Percentiles rank a stretch among this genome's conserved stretches.
These are phyloP conservation scores for Tretioscincus oriximinensis DNA, from an alignment of 2,113 vertebrate genomes.

Conservation along the genomic window DNA sequence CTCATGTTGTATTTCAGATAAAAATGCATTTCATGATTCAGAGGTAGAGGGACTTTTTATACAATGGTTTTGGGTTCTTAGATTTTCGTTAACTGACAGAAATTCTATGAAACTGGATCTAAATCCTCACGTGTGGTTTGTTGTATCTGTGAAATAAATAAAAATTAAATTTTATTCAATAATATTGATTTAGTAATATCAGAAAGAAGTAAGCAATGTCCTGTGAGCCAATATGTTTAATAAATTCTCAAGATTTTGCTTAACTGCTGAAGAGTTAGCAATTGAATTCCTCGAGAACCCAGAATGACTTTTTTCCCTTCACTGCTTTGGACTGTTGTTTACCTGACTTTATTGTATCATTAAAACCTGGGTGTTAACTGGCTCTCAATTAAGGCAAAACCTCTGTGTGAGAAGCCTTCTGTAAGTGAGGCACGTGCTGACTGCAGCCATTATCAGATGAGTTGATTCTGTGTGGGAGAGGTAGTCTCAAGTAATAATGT, in stretches of 20 bases:
- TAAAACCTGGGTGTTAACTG: conserved; percentile 11
- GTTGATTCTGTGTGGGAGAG: not conserved
- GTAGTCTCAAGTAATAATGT: not conserved
- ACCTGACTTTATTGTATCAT: conserved; percentile 16
- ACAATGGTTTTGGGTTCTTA: not conserved
- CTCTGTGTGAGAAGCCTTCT: not conserved
- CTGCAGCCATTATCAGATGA: not conserved
- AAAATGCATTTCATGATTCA: too few species aligned
- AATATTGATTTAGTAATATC: not conserved
- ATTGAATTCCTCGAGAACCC: conserved; percentile 11
- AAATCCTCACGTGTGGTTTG: not conserved
- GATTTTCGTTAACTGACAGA: not conserved
- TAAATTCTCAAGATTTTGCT: not conserved
- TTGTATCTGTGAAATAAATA: not conserved
- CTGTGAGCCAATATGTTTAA: not conserved
- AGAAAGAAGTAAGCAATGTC: not conserved
- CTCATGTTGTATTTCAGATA: too few species aligned
- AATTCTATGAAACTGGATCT: not conserved
- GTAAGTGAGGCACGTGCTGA: not conserved
- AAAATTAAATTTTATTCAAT: not conserved
- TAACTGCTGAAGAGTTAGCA: not conserved
- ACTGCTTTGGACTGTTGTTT: conserved; percentile 25
- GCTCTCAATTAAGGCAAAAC: not conserved
- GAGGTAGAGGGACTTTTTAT: too few species aligned
- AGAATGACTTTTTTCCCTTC: not conserved